Base-by-base conservation (phyloP, 2,888 invertebrate genomes). In the Sesamia inferens region DNA sequence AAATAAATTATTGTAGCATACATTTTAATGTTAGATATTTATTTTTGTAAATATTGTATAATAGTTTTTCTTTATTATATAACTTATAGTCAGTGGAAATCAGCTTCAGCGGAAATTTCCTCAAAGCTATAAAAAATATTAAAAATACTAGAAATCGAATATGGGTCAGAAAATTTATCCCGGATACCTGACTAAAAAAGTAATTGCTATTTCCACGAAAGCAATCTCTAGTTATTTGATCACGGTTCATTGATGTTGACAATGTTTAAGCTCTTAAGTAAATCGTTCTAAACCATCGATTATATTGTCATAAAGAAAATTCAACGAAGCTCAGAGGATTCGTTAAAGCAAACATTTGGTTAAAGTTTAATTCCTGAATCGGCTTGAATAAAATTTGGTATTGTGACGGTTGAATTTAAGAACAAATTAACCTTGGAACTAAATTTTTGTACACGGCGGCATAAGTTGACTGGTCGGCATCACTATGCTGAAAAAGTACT, bases 281-380 rank as follows among this genome's bases (percentile, higher is more conserved):
- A 70, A 72, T 68, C 61, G 57, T 48, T 74, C 58, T 54, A 57
- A 63, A 58, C 51, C 31, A 67, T 71, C 31, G 48, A 69, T 61
- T 22, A 16, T 22, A 57, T 57, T 44, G 57, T 54, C 14, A n/a
- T 48, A 68, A 55, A 65, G 76, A 63, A 79, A 83, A 85, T 85
- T 81, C 61, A 71, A 83, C 79, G 71, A 79, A 81, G 74, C 83
- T 84, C 68, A 85, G 83, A 77, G 81, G 81, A 78, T 85, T 80
- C 57, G 11, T 31, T 67, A 69, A 58, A 79, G 78, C 83, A 85
- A 86, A 85, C 73, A 85, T 85, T 86, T 81, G 79, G 81, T 76
- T 84, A 71, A 84, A 87, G 71, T 87, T 82, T 81, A 76, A 85
- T 80, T 81, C 76, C 61, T 76, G 67, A 75, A 78, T 73, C 79